phyloP scores from a whole-genome alignment of 2,797 vertebrate genomes.

The Labroides dimidiatus region DNA sequence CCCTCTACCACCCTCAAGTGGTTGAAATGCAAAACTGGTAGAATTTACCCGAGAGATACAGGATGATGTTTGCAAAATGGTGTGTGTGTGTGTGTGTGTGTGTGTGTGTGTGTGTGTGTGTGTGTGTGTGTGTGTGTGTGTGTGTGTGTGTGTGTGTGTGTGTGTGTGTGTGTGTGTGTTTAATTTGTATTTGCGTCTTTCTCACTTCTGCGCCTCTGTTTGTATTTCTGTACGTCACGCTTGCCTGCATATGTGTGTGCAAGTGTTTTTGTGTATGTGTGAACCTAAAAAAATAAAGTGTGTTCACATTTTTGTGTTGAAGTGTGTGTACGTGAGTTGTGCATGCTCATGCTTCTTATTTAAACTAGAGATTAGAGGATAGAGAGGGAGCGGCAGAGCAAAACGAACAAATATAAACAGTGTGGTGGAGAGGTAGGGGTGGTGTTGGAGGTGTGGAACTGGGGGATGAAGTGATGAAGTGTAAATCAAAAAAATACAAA shows the following conservation, averaged over 20 bases:
- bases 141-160: background rate
- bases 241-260: conserved; percentile 30
- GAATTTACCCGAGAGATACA: conserved; percentile 24
- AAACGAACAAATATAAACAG: conserved; percentile 66
- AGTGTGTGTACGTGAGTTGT: conserved; percentile 2
- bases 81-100: background rate
- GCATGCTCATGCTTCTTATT: conserved; percentile 57
- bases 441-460: conserved; percentile 29
- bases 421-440: conserved; percentile 34
- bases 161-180: conserved; percentile 2
- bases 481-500: conserved; percentile 11
- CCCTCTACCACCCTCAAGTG: conserved; percentile 78
- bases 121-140: too few relatives aligned
- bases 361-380: conserved; percentile 71
- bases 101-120: background rate
- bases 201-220: conserved; percentile 22
- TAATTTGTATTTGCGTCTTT: conserved; percentile 41
- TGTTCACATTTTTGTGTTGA: conserved; percentile 9
- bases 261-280: conserved; percentile 26
- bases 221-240: conserved; percentile 38
- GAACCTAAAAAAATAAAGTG: conserved; percentile 18
- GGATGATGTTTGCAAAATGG: conserved; percentile 5
- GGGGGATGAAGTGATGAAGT: conserved; percentile 13
- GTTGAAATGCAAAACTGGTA: conserved; percentile 33
- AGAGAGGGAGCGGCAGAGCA: conserved; percentile 62